phyloP scores from a whole-genome alignment of 1,140 invertebrate genomes.

The Drosophila pectinifera region DNA sequence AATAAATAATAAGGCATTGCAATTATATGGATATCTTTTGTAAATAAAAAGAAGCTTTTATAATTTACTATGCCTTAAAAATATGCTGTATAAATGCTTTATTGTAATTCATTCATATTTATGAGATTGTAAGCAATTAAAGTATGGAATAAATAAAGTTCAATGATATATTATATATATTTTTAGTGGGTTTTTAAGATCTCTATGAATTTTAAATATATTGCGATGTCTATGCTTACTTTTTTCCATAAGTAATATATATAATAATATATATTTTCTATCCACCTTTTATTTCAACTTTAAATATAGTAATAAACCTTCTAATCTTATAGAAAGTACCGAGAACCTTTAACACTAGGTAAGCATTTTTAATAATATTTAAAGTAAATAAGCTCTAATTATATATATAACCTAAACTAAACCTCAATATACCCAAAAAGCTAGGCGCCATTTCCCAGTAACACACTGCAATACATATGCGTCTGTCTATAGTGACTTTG shows the following conservation, averaged over 20 bases:
- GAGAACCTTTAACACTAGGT: no score
- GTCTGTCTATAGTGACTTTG: conserved; percentile 12
- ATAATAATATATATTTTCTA: no score
- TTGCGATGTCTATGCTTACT: no score
- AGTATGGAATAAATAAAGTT: background rate
- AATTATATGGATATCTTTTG: conserved; percentile 15
- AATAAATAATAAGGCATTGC: conserved; percentile 17
- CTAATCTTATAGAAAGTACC: no score
- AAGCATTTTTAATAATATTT: background rate
- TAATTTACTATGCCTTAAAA: no score
- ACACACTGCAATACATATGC: background rate
- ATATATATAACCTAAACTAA: background rate
- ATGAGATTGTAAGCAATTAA: background rate
- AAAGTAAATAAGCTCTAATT: background rate
- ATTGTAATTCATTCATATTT: background rate
- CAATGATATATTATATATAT: background rate
- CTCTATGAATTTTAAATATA: no score
- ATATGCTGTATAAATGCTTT: background rate
- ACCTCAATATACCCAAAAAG: background rate
- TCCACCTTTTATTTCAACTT: no score
- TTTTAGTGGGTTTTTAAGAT: background rate
- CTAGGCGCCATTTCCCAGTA: background rate
- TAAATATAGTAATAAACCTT: no score
- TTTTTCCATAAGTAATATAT: no score
- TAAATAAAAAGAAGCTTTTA: background rate